Conservation (phyloP, 2,113 vertebrate species). For the Danio rerio region GRCz12tu NC_133183.1:26669501-26670000, state of each 20-base stretch:
- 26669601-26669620: conserved; percentile 76
- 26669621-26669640: not conserved
- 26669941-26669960: not conserved
- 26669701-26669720: too few species aligned
- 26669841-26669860: not conserved
- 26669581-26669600: conserved; percentile 88
- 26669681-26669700: not conserved
- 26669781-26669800: conserved; percentile 32
- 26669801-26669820: conserved; percentile 11
- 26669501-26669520: conserved; percentile 85
- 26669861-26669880: not conserved
- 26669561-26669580: conserved; percentile 87
- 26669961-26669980: conserved; percentile 1
- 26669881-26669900: not conserved
- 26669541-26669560: conserved; percentile 87
- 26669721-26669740: not conserved
- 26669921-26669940: not conserved
- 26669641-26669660: not conserved
- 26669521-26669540: conserved; percentile 82
- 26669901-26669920: not conserved
- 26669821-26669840: not conserved
- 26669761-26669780: conserved; percentile 33
- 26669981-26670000: not conserved
- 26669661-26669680: not conserved
- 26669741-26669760: conserved; percentile 40